Evolutionary conservation across 2,888 invertebrate species (phyloP).

Genomic region (Scelioninae gen. 1): DNA sequence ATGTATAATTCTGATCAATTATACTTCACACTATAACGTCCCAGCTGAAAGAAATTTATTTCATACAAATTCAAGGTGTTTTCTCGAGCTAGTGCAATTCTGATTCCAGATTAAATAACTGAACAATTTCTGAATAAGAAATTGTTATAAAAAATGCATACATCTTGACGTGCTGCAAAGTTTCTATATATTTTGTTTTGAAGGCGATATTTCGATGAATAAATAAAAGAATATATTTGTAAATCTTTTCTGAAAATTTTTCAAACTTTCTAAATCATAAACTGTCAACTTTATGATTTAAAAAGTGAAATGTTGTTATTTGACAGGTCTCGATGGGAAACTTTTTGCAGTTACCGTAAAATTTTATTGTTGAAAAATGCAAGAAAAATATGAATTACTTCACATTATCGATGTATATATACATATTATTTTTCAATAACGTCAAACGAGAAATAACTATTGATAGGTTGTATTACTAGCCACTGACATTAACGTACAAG

Average conservation of each 20-base stretch:
- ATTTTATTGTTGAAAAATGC: slow-evolving; percentile 10
- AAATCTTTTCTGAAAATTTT: no score
- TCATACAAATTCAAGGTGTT: background rate
- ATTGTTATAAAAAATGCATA: background rate
- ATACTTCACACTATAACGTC: slow-evolving; percentile 11
- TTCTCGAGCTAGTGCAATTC: background rate
- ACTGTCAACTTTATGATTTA: no score
- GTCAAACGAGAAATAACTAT: slow-evolving; percentile 27
- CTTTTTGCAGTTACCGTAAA: slow-evolving; percentile 3
- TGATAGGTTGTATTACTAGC: slow-evolving; percentile 15
- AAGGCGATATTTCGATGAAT: slow-evolving; percentile 11
- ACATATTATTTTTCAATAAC: slow-evolving; percentile 29
- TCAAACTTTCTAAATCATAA: slow-evolving; percentile 27
- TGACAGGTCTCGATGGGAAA: background rate
- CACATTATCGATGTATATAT: no score
- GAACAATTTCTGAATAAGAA: slow-evolving; percentile 16
- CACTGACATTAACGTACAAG: slow-evolving; percentile 24
- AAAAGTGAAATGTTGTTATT: slow-evolving; percentile 2
- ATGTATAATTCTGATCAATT: slow-evolving; percentile 31
- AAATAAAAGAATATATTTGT: slow-evolving; percentile 27
- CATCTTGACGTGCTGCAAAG: background rate
- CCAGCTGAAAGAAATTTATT: slow-evolving; percentile 7
- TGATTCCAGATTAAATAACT: slow-evolving; percentile 6
- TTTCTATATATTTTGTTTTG: slow-evolving; percentile 8
- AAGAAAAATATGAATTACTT: slow-evolving; percentile 9